Evolutionary conservation across 2,888 invertebrate species (phyloP).

Genomic region (Pedicia rivosa): DNA sequence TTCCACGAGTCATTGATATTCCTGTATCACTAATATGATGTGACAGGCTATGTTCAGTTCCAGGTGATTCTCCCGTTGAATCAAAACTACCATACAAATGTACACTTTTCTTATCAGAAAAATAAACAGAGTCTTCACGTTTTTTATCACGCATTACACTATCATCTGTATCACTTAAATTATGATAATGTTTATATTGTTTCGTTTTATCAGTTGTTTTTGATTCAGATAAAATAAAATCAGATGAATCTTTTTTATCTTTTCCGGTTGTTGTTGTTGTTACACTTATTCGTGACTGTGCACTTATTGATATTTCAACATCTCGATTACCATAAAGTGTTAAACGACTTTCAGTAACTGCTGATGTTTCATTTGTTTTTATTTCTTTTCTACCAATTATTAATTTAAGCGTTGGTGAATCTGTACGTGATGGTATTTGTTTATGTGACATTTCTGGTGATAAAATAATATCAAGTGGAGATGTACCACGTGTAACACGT

Average conservation of each 20-base stretch:
- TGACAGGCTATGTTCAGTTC: constrained; percentile 34
- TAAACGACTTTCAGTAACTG: constrained; percentile 35
- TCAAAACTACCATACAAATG: constrained; percentile 32
- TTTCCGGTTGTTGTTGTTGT: constrained; percentile 23
- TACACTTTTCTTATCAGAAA: constrained; percentile 34
- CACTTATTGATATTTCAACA: constrained; percentile 37
- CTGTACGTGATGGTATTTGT: constrained; percentile 2
- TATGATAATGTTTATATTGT: no score
- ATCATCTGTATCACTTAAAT: not conserved
- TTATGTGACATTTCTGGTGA: not conserved
- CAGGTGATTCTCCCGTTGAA: constrained; percentile 28
- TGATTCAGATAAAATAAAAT: constrained; percentile 7
- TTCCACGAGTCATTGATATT: constrained; percentile 35
- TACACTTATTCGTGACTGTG: constrained; percentile 36
- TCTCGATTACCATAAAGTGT: constrained; percentile 36
- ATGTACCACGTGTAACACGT: constrained; percentile 11
- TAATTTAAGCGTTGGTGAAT: constrained; percentile 29
- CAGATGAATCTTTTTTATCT: constrained; percentile 8
- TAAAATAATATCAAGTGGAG: constrained; percentile 11
- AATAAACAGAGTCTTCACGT: constrained; percentile 34
- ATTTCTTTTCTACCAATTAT: constrained; percentile 37
- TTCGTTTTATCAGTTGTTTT: no score
- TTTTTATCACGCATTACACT: constrained; percentile 17
- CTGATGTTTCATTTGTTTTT: constrained; percentile 34
- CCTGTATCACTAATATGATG: constrained; percentile 38